These are phyloP conservation scores for Rhabdornis inornatus DNA, from an alignment of 2,113 vertebrate species.

Conservation along the genomic window DNA sequence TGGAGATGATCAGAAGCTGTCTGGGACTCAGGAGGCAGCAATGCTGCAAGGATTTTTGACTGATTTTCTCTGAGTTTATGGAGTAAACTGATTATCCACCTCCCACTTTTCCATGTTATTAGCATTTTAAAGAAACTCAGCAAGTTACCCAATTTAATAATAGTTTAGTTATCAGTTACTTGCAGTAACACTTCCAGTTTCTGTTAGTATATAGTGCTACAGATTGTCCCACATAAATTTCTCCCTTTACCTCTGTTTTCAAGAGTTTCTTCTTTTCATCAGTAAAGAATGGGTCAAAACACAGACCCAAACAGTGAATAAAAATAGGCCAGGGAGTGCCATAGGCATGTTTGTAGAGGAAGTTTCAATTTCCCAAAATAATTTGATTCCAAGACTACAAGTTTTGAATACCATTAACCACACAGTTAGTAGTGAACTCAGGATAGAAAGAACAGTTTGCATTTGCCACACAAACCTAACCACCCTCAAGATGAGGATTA, in stretches of 20 bases:
- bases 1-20: background rate
- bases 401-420: background rate
- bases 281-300: background rate
- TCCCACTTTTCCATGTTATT: background rate
- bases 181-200: background rate
- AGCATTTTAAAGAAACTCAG: background rate
- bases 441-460: background rate
- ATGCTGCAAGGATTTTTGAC: background rate
- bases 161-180: background rate
- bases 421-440: background rate
- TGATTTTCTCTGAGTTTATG: background rate
- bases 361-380: background rate
- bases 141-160: background rate
- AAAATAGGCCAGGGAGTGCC: background rate
- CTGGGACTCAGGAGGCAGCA: background rate
- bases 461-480: background rate
- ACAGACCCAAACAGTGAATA: background rate
- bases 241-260: background rate
- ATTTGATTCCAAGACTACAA: background rate
- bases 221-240: background rate
- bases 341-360: background rate
- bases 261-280: background rate
- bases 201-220: background rate
- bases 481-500: background rate
- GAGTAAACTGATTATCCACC: background rate